These are phyloP conservation scores for Myripristis murdjan DNA, from an alignment of 2,797 vertebrate species.

Conservation along the genomic window DNA sequence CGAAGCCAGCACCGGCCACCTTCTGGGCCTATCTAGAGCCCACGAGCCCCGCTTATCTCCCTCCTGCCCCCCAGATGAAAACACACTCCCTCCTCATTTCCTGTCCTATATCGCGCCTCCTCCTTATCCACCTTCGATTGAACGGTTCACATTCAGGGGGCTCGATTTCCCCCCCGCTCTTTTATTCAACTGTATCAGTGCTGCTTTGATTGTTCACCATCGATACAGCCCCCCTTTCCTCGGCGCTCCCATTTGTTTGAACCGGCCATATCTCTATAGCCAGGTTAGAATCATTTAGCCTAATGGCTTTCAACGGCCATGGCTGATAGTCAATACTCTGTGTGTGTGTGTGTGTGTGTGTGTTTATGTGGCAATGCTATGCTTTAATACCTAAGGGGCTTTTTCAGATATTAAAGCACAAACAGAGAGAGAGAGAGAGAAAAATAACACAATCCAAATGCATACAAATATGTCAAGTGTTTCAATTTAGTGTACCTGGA, in stretches of 20 bases:
- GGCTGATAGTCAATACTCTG: constrained; percentile 39
- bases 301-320: constrained; percentile 43
- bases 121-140: constrained; percentile 32
- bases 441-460: constrained; percentile 14
- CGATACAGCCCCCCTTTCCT: constrained; percentile 28
- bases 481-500: constrained; percentile 45
- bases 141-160: constrained; percentile 16
- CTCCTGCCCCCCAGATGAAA: constrained; percentile 27
- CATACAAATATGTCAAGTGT: constrained; percentile 36
- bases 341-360: constrained; percentile 7
- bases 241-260: constrained; percentile 45
- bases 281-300: constrained; percentile 56
- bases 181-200: constrained; percentile 48
- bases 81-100: constrained; percentile 11
- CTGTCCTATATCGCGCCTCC: background rate
- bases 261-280: constrained; percentile 38
- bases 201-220: constrained; percentile 32
- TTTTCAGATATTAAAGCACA: constrained; percentile 37
- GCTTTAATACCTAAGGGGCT: constrained; percentile 19
- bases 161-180: constrained; percentile 37
- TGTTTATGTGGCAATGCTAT: constrained; percentile 9
- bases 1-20: no score
- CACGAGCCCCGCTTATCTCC: constrained; percentile 3
- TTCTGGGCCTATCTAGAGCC: no score
- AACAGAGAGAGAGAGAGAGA: background rate